phyloP scores from a whole-genome alignment of 2,113 vertebrate species.

The Cynopterus brachyotis region DNA sequence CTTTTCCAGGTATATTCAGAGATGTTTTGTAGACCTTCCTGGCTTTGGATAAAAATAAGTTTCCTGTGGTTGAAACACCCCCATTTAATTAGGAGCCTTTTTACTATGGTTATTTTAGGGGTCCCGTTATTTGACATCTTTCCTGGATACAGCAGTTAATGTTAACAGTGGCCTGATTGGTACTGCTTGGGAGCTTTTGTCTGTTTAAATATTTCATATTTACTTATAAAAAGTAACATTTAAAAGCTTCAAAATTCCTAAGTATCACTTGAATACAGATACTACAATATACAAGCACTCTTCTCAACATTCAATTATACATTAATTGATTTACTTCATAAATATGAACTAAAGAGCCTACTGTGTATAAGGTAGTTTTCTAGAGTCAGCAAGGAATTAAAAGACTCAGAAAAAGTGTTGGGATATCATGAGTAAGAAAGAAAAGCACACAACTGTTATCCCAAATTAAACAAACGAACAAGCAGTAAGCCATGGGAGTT shows the following conservation, averaged over 20 bases:
- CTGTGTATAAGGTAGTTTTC: background rate
- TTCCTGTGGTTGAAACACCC: background rate
- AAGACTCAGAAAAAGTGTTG: background rate
- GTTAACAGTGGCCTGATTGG: background rate
- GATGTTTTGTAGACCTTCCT: background rate
- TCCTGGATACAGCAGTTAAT: conserved; percentile 2
- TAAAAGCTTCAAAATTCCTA: conserved; percentile 25
- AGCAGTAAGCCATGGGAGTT: background rate
- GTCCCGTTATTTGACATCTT: background rate
- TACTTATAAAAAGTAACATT: conserved; percentile 33
- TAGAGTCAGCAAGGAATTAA: background rate
- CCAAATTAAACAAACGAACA: background rate
- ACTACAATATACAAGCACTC: background rate
- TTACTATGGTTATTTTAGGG: background rate
- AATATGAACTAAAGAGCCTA: background rate
- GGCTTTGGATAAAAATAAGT: background rate
- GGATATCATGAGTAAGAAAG: background rate
- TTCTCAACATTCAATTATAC: background rate
- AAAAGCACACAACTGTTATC: background rate
- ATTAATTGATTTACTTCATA: background rate
- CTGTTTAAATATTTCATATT: conserved; percentile 58
- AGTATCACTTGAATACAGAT: background rate
- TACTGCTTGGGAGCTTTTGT: conserved; percentile 32
- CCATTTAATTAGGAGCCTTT: background rate
- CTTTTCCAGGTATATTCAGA: background rate